Conservation (phyloP, 2,797 vertebrate species). For the Schizopygopsis pylzovi region DNA sequence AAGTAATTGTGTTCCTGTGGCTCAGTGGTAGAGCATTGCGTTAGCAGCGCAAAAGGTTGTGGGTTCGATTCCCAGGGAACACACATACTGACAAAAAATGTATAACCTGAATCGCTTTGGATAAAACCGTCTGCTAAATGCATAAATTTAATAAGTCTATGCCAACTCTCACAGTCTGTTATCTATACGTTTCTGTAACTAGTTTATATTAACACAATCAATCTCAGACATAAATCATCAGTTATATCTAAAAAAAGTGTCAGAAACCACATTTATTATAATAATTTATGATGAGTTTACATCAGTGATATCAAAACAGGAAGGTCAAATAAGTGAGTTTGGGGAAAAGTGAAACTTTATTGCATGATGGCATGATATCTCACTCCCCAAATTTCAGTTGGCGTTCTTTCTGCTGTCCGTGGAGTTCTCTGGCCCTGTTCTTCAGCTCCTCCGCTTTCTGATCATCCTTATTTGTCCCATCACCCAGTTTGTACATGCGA, state of each 20-base stretch:
- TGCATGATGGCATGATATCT: not conserved
- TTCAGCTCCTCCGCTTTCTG: conserved; percentile 91
- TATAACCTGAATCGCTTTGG: too few relatives aligned
- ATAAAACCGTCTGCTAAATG: too few relatives aligned
- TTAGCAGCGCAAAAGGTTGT: too few relatives aligned
- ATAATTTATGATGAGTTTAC: not conserved
- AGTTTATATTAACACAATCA: not conserved
- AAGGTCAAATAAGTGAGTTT: not conserved
- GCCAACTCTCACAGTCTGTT: not conserved
- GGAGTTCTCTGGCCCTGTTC: conserved; percentile 85
- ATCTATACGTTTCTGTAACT: not conserved
- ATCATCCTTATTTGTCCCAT: conserved; percentile 85
- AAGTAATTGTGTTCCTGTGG: too few relatives aligned
- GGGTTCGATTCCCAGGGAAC: too few relatives aligned
- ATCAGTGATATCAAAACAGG: not conserved
- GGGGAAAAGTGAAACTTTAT: too few relatives aligned
- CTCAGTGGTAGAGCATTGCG: too few relatives aligned
- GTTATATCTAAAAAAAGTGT: not conserved
- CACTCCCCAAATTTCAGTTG: conserved; percentile 86
- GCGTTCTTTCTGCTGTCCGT: conserved; percentile 81
- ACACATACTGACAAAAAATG: too few relatives aligned
- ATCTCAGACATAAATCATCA: not conserved
- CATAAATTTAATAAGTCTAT: not conserved
- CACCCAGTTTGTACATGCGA: conserved; percentile 93
- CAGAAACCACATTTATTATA: not conserved